phyloP scores from a whole-genome alignment of 2,797 vertebrate species.

The Helarctos malayanus region DNA sequence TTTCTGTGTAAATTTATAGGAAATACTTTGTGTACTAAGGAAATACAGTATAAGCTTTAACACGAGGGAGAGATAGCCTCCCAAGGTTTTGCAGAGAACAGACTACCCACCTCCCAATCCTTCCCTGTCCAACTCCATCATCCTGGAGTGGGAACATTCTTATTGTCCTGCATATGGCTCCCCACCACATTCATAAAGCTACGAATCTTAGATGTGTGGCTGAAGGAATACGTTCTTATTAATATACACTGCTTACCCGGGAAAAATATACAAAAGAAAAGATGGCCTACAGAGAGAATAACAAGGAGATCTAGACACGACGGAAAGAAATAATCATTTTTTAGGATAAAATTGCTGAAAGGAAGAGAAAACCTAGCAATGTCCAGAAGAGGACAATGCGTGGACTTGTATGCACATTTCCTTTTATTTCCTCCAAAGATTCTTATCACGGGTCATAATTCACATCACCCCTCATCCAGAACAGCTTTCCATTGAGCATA shows the following conservation, averaged over 20 bases:
- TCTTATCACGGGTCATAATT: neutral
- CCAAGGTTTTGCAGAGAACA: neutral
- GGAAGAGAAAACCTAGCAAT: neutral
- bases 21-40: neutral
- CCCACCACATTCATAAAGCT: neutral
- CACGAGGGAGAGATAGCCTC: fast-evolving
- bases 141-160: neutral
- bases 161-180: neutral
- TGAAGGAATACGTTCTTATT: neutral
- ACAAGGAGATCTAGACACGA: neutral
- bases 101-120: neutral
- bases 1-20: neutral
- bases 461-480: neutral
- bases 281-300: neutral
- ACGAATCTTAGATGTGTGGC: neutral
- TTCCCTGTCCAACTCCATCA: neutral
- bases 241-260: neutral
- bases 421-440: neutral
- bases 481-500: neutral
- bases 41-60: neutral
- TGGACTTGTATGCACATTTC: neutral
- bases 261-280: neutral
- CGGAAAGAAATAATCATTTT: neutral
- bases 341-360: conserved; percentile 6
- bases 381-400: neutral